Conservation (phyloP, 2,797 vertebrate species). For the Aldrovandia affinis region DNA sequence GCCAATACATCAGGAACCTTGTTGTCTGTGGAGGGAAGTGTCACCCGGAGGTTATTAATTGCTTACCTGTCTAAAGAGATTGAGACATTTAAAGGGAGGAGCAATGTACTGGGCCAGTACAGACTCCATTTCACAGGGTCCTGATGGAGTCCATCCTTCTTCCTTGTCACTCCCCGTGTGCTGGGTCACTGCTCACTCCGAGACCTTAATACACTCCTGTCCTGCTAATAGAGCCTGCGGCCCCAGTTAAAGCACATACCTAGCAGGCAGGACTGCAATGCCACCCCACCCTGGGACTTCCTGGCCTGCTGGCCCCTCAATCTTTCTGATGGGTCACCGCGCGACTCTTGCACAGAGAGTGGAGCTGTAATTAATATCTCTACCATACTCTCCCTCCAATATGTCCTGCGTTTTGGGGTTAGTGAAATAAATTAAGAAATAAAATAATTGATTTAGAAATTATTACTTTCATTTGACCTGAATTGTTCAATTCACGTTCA, state of each 20-base stretch:
- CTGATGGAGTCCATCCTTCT: conserved; percentile 70
- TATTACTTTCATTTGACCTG: not conserved
- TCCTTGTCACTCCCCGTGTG: conserved; percentile 53
- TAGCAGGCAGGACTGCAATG: conserved; percentile 39
- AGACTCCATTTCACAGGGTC: conserved; percentile 50
- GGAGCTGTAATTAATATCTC: conserved; percentile 9
- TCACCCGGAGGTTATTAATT: conserved; percentile 35
- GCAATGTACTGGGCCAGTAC: conserved; percentile 47
- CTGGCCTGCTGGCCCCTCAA: conserved; percentile 59
- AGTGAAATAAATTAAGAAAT: not conserved
- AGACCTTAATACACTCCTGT: conserved; percentile 25
- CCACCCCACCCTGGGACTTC: conserved; percentile 59
- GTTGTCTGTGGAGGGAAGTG: conserved; percentile 14
- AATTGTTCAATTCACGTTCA: no score
- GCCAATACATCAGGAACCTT: conserved; percentile 26
- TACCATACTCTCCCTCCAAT: not conserved
- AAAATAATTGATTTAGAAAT: not conserved
- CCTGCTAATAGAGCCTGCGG: conserved; percentile 14
- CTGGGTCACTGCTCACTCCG: conserved; percentile 19
- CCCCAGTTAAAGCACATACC: conserved; percentile 46
- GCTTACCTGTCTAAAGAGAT: conserved; percentile 43
- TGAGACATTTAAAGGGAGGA: conserved; percentile 38
- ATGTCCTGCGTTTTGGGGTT: not conserved
- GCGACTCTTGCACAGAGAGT: not conserved
- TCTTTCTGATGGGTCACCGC: conserved; percentile 61